Base-by-base conservation (phyloP, 2,113 vertebrate species). In the Chaetops frenatus region DNA sequence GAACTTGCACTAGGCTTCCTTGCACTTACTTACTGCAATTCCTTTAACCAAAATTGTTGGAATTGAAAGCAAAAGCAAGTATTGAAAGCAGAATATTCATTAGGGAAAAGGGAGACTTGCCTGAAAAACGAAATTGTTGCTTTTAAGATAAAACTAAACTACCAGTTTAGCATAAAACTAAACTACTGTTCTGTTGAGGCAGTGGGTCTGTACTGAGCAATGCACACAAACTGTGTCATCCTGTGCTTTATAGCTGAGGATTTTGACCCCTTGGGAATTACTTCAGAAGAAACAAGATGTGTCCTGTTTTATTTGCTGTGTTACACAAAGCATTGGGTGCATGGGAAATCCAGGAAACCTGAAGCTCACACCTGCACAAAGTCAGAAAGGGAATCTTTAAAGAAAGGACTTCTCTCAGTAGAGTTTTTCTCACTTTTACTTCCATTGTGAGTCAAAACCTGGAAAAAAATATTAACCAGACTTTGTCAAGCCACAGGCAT, bases 401-500 rank as follows among this genome's bases (percentile, higher is more conserved):
- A 81, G 27, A 88, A 81, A 64, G 48, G 44, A 23, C 50, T 87
- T 88, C 61, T 94, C 35, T 90, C 58, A 36, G 48, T n/a, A 40
- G 40, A 64, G 44, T 53, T 95, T 90, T 88, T 90, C 58, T 94
- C 72, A 91, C 72, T 93, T 90, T 92, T 80, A n/a, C 54, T 93
- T 90, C 81, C 27, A 76, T 4, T 22, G 19, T 65, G 61, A 95
- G 36, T 61, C 89, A 95, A 94, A 92, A 85, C 57, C 50, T 90
- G 87, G 51, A 50, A 54, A 89, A 89, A 80, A 80, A 44, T 31
- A 28, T 66, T 92, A 90, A 80, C 31, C 33, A 73, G 85, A 89
- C 40, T 69, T 81, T 89, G 66, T 94, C 53, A 84, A 95, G 82
- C 61, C 89, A 91, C 82, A 94, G 73, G 60, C 81, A 71, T 81